A percentile compares a stretch with the other conserved stretches of the same genome.
phyloP scores from a whole-genome alignment of 2,888 invertebrate genomes.

The Plusia festucae region DNA sequence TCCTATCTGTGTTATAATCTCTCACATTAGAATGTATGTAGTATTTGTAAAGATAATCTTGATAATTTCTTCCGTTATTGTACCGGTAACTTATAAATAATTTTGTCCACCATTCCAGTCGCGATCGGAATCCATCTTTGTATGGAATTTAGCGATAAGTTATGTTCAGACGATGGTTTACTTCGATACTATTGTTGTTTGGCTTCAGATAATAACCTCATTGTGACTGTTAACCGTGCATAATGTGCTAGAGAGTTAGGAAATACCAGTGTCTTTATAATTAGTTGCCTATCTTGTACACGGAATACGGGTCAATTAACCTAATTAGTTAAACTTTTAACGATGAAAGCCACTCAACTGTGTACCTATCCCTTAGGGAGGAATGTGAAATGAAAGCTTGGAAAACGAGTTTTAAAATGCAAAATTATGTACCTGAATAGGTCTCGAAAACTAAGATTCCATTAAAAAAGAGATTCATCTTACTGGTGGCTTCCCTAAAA shows the following conservation, averaged over 20 bases:
- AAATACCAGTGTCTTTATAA: constrained; percentile 35
- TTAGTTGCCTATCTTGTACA: constrained; percentile 30
- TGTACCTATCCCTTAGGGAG: neutral
- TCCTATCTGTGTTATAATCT: neutral
- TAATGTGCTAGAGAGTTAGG: constrained; percentile 43
- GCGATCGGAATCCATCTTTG: constrained; percentile 45
- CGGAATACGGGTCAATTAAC: constrained; percentile 35
- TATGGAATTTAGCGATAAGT: constrained; percentile 44
- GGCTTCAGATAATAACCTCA: constrained; percentile 39
- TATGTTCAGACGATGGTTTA: constrained; percentile 62
- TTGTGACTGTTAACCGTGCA: constrained; percentile 35
- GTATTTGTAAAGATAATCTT: neutral
- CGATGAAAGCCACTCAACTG: constrained; percentile 18
- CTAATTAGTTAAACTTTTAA: constrained; percentile 20
- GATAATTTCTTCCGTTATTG: neutral
- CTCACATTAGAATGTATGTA: neutral
- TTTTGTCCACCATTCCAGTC: constrained; percentile 30
- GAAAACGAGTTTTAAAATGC: too few relatives aligned
- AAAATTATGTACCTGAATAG: too few relatives aligned
- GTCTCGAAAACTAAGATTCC: too few relatives aligned
- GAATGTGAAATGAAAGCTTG: too few relatives aligned
- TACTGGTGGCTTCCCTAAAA: too few relatives aligned
- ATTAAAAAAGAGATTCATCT: too few relatives aligned
- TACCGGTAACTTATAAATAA: constrained; percentile 5
- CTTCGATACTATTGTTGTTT: constrained; percentile 66